Base-by-base conservation (phyloP, 1,140 invertebrate species). In the Dreissena polymorpha region DNA sequence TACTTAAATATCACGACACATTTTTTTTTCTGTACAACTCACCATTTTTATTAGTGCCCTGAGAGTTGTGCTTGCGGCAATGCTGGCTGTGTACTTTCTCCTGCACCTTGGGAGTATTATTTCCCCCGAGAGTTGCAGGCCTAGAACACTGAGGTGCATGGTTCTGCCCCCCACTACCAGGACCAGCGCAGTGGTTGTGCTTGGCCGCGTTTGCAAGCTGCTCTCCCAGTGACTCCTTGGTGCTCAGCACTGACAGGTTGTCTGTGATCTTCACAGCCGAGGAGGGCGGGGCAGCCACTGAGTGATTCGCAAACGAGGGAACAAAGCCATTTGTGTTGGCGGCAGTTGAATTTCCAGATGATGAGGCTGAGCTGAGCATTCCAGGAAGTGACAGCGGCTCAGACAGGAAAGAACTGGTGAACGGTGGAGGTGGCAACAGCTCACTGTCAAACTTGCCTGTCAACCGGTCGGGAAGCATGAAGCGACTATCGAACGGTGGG, bases 111-210 rank as follows among this genome's bases (percentile, higher is more conserved):
- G 83, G 73, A 18, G 65, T 67, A 71, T 82, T 86, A 79, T 91
- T 91, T 16, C 89, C 91, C 50, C 90, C 91, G 6, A 91, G 64
- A 23, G 91, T 89, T 27, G 86, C 86, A 73, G 89, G 91, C 55
- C 90, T 74, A 12, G 89, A 89, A 75, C 89, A 89, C 12, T 89
- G 88, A 21, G 89, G 90, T n/a, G 72, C 76, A 67, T 86, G 82
- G 63, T 57, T 83, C 12, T 65, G 75, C 5, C 49, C 16, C 10
- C 76, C 65, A 65, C 29, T 64, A 51, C 57, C 51, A 71, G 80
- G 77, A 49, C 72, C 76, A 49, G 57, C 68, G 65, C 77, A 81
- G 57, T 70, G 69, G 29, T 72, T 72, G 49, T 64, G 64, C 49
- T 76, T 84, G 51, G 29, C 57, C 8, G 39, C 39, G 23, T 67